Conservation (phyloP, 2,797 vertebrate genomes). For the Philypnodon macrostomus region DNA sequence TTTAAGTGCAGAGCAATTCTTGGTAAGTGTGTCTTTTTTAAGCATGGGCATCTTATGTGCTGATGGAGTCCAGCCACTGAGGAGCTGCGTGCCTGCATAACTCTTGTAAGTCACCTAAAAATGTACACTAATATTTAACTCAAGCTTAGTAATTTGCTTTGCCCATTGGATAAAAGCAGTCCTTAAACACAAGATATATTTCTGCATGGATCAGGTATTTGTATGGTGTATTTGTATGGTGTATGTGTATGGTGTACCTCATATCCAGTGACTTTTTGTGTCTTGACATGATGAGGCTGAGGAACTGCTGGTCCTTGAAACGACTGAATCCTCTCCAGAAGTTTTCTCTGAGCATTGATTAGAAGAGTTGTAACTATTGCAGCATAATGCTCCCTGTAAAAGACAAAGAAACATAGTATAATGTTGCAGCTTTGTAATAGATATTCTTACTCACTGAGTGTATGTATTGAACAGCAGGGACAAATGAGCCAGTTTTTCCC, state of each 20-base stretch:
- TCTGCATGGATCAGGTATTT: background rate
- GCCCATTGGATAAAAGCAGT: no score
- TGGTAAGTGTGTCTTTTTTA: conserved; percentile 16
- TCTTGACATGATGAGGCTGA: conserved; percentile 74
- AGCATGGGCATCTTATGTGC: background rate
- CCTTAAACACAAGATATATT: no score
- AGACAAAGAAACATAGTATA: background rate
- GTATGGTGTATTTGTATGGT: no score
- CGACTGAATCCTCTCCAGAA: conserved; percentile 77
- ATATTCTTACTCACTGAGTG: conserved; percentile 50
- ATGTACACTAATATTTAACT: no score
- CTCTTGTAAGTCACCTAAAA: conserved; percentile 83
- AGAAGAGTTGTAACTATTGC: conserved; percentile 83
- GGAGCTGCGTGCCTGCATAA: conserved; percentile 78
- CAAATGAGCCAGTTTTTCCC: conserved; percentile 87
- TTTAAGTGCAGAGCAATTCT: conserved; percentile 28
- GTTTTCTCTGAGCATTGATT: conserved; percentile 86
- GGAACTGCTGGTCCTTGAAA: conserved; percentile 64
- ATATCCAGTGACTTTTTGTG: conserved; percentile 60
- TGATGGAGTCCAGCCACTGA: conserved; percentile 38
- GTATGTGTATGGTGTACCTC: conserved; percentile 77
- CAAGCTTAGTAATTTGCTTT: no score
- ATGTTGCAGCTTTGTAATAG: background rate
- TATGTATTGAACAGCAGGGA: conserved; percentile 85
- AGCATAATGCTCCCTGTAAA: conserved; percentile 83